Base-by-base conservation (phyloP, 2,113 vertebrate species). In the Esox niger region DNA sequence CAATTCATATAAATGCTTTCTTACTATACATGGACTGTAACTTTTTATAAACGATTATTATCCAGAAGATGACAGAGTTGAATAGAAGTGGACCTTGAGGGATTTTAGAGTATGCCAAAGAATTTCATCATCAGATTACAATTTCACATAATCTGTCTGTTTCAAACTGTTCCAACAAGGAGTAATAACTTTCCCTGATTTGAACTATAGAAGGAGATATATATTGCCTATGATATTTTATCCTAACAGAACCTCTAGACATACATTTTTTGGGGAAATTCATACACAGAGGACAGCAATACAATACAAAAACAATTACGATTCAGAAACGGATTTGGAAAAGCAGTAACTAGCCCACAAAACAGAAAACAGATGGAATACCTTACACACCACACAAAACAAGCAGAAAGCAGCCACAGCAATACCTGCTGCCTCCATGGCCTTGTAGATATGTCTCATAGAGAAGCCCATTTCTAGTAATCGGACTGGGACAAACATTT, bases 391-490 rank as follows among this genome's bases (percentile, higher is more conserved):
- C 47, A 64, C 47, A 66, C 47, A 17, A 13, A 4, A 55, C 29
- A 55, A 23, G 33, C 59, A 61, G 30, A 4, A 31, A 20, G 25
- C 32, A 61, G 20, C 32, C 20, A 61, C 59, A 61, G 83, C 75
- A 79, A 74, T 92, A 93, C 91, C 91, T 92, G 92, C 88, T 73
- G 90, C 88, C 73, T 92, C 92, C 90, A 93, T 90, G 73, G 92
- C 92, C 82, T 86, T 89, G 89, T 89, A 90, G 88, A 93, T 92
- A 82, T 93, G 91, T 79, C 90, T 90, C 83, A 92, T 86, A 82
- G 92, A 84, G 85, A 93, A 93, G 80, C 91, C 92, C 92, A 93
- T 93, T 88, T 93, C 92, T 79, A 93, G 84, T 83, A 93, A 88
- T 21, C 90, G 90, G 70, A 88, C 91, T 81, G 91, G 91, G 81